A percentile compares a stretch with the other conserved stretches of the same genome.
phyloP scores from a whole-genome alignment of 1,140 invertebrate species.

The Triops longicaudatus region DNA sequence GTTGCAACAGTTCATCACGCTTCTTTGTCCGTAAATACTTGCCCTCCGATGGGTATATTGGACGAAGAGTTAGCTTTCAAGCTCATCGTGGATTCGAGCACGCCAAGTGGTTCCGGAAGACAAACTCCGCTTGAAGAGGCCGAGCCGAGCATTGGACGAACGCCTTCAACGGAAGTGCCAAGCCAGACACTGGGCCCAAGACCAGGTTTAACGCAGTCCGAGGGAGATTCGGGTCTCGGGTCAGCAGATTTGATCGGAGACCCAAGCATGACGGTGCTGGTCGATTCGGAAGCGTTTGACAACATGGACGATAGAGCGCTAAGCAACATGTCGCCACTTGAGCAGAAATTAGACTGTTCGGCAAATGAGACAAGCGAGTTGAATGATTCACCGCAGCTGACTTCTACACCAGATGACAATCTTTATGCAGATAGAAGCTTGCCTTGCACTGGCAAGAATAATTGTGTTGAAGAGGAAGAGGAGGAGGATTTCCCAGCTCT shows the following conservation, averaged over 20 bases:
- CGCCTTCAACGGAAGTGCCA: background rate
- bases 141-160: background rate
- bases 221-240: constrained; percentile 17
- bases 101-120: constrained; percentile 9
- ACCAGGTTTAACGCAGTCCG: background rate
- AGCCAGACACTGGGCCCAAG: background rate
- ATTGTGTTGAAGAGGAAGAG: background rate
- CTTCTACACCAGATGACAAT: background rate
- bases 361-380: background rate
- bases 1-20: constrained; percentile 12
- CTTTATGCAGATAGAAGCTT: background rate
- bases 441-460: background rate
- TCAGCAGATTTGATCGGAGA: background rate
- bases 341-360: background rate
- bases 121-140: constrained; percentile 17
- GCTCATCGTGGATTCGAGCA: constrained; percentile 22
- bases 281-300: background rate
- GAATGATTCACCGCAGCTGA: background rate
- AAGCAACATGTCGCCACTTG: background rate
- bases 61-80: constrained; percentile 27
- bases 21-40: background rate
- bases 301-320: background rate
- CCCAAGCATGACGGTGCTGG: background rate
- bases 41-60: background rate
- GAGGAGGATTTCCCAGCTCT: background rate